Evolutionary conservation across 2,888 invertebrate genomes (phyloP).

Genomic region (Torymus auratus): DNA sequence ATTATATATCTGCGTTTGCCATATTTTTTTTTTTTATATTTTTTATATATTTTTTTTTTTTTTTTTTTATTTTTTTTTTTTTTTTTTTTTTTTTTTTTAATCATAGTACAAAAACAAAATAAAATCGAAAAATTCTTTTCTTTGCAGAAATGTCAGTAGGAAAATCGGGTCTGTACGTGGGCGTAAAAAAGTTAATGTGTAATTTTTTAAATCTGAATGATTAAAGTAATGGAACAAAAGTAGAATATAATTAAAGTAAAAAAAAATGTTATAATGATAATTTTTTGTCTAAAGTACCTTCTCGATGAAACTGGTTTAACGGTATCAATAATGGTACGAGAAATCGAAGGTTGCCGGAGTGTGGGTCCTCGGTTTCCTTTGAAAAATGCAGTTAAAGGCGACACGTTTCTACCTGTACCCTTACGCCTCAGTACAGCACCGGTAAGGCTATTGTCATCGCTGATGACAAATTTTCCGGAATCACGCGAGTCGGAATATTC

Average conservation of each 20-base stretch:
- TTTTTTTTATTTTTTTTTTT: too few species aligned
- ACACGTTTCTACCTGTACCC: not conserved
- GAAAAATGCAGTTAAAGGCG: slow-evolving; percentile 27
- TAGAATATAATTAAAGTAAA: too few species aligned
- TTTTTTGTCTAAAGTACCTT: slow-evolving; percentile 18
- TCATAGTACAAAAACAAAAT: slow-evolving; percentile 31
- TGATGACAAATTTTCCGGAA: slow-evolving; percentile 28
- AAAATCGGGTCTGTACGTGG: too few species aligned
- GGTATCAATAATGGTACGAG: not conserved
- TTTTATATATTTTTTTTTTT: too few species aligned
- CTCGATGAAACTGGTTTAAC: slow-evolving; percentile 1
- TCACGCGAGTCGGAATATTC: slow-evolving; percentile 43
- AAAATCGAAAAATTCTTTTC: not conserved
- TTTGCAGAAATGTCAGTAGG: too few species aligned
- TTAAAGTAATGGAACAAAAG: too few species aligned
- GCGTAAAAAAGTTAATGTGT: too few species aligned
- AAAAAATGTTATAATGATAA: not conserved
- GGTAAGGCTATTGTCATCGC: slow-evolving; percentile 34
- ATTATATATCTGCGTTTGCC: too few species aligned
- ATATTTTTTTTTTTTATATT: too few species aligned
- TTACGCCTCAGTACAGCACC: slow-evolving; percentile 44
- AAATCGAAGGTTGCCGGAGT: not conserved
- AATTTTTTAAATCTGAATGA: too few species aligned
- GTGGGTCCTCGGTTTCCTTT: slow-evolving; percentile 15
- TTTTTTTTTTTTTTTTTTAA: too few species aligned